A percentile compares a stretch with the other conserved stretches of the same genome.
Evolutionary conservation across 2,888 invertebrate species (phyloP).

Genomic region (Hypena proboscidalis): DNA sequence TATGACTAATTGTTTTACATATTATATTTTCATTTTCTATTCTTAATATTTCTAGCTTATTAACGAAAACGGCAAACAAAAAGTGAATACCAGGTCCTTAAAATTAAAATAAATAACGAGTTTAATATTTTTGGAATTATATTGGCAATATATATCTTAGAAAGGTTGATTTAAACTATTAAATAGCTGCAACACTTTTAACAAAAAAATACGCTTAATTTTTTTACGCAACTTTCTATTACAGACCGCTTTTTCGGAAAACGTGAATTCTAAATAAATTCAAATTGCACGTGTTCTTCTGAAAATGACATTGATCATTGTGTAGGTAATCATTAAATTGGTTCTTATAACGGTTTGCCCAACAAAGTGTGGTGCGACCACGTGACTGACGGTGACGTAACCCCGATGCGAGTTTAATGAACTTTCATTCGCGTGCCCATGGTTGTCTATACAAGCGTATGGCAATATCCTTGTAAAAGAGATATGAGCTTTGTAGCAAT

Average conservation of each 20-base stretch:
- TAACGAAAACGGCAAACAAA: no score
- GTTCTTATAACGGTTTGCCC: conserved; percentile 30
- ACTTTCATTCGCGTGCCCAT: conserved; percentile 37
- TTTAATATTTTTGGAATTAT: no score
- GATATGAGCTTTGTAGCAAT: conserved; percentile 25
- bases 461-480: conserved; percentile 7
- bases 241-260: neutral
- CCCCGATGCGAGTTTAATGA: conserved; percentile 34
- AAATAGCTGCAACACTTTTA: no score
- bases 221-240: neutral
- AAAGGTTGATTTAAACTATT: no score
- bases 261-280: neutral
- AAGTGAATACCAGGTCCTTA: no score
- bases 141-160: no score
- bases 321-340: conserved; percentile 14
- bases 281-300: neutral
- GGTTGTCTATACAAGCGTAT: conserved; percentile 23
- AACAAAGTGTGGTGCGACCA: conserved; percentile 26
- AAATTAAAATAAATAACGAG: no score
- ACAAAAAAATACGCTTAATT: no score
- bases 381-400: conserved; percentile 37
- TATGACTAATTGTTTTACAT: no score
- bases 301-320: conserved; percentile 10
- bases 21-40: no score
- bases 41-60: no score